Evolutionary conservation across 2,113 vertebrate genomes (phyloP).

Genomic region (Pteruthius melanotis): DNA sequence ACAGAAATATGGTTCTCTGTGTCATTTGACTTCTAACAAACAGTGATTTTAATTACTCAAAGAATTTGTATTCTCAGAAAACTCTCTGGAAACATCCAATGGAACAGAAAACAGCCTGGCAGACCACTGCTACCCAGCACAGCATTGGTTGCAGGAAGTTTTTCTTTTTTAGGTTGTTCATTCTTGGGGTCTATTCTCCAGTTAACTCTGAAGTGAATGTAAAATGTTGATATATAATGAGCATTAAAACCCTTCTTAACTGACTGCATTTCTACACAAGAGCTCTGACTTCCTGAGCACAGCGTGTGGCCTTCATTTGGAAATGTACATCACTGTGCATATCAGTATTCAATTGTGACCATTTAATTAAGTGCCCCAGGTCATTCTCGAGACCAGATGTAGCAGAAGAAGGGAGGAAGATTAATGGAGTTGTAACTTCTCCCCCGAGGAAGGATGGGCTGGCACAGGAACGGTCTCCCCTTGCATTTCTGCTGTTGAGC

Average conservation of each 20-base stretch:
- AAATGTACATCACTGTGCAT: not conserved
- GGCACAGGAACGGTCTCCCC: not conserved
- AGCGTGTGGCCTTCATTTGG: not conserved
- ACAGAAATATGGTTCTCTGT: not conserved
- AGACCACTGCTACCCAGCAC: not conserved
- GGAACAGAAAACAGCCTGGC: not conserved
- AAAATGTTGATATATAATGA: not conserved
- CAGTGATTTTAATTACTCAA: not conserved
- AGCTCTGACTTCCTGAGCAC: not conserved
- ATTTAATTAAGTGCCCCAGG: constrained; percentile 7
- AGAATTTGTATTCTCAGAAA: not conserved
- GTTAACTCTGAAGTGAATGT: not conserved
- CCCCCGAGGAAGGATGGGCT: not conserved
- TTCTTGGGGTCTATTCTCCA: not conserved
- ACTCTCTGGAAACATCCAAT: not conserved
- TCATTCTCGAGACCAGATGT: not conserved
- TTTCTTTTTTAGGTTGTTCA: not conserved
- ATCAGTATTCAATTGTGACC: not conserved
- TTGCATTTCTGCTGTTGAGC: not conserved
- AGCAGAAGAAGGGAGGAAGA: not conserved
- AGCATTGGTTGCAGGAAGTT: not conserved
- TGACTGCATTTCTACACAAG: not conserved
- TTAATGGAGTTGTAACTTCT: not conserved
- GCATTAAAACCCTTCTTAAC: not conserved
- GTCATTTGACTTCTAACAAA: not conserved